Percentiles rank a stretch among this genome's conserved stretches.
These are phyloP conservation scores for Sebastes hopkinsi DNA, from an alignment of 2,797 vertebrate genomes.

Conservation along the genomic window DNA sequence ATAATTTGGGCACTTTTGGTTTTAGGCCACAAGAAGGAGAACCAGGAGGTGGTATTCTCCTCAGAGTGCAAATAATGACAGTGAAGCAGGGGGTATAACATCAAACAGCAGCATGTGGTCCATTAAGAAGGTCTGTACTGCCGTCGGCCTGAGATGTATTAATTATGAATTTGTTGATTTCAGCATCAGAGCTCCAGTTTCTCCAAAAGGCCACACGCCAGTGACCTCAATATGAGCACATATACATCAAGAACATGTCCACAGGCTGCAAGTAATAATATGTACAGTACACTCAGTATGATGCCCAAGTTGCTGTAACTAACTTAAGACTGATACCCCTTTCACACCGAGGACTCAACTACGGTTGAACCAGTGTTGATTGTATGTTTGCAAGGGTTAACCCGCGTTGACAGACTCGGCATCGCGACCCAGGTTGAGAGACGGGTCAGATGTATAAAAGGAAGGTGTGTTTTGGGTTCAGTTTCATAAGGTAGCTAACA, in stretches of 20 bases:
- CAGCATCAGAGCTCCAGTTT: slow-evolving; percentile 28
- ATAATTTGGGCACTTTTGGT: neutral
- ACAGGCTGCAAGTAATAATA: slow-evolving; percentile 3
- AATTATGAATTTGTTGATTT: slow-evolving; percentile 58
- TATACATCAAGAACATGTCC: slow-evolving; percentile 23
- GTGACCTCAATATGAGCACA: slow-evolving; percentile 29
- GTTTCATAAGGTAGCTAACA: too few relatives aligned
- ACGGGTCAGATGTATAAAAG: too few relatives aligned
- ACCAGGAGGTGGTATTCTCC: neutral
- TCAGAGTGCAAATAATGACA: slow-evolving; percentile 6
- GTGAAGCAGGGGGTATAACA: slow-evolving; percentile 7
- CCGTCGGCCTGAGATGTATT: slow-evolving; percentile 28
- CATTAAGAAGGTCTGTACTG: slow-evolving; percentile 15
- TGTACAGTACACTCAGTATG: neutral
- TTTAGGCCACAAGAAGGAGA: neutral
- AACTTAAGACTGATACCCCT: neutral
- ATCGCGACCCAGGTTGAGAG: too few relatives aligned
- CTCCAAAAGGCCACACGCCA: slow-evolving; percentile 29
- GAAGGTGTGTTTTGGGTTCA: too few relatives aligned
- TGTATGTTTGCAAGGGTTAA: too few relatives aligned
- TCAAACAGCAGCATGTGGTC: slow-evolving; percentile 42
- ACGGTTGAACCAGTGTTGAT: too few relatives aligned
- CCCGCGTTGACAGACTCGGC: too few relatives aligned
- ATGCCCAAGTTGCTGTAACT: neutral
- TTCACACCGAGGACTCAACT: too few relatives aligned